Evolutionary conservation across 2,113 vertebrate genomes (phyloP).

Genomic region (Tinamus guttatus): DNA sequence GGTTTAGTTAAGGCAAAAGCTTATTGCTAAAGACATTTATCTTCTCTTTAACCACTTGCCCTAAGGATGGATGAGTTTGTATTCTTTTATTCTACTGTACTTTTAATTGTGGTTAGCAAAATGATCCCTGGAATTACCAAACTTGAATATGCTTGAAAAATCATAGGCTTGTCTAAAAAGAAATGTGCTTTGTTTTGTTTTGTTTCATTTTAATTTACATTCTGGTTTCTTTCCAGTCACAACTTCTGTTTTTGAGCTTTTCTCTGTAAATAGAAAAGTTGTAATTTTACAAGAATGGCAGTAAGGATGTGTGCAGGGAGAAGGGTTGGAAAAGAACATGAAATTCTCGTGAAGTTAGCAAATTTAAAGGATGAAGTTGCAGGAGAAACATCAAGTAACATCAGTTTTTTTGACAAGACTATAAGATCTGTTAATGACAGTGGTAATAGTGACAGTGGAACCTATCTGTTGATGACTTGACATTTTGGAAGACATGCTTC

Average conservation of each 20-base stretch:
- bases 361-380: not conserved
- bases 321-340: not conserved
- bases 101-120: not conserved
- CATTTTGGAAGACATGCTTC: not conserved
- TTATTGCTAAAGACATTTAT: not conserved
- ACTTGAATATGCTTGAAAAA: not conserved
- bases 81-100: not conserved
- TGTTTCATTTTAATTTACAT: not conserved
- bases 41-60: not conserved
- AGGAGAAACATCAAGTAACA: not conserved
- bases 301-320: not conserved
- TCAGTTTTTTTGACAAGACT: not conserved
- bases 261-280: not conserved
- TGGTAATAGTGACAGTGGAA: not conserved
- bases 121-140: not conserved
- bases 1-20: not conserved
- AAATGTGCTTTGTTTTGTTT: not conserved
- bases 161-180: not conserved
- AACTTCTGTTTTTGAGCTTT: not conserved
- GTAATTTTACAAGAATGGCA: not conserved
- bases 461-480: slow-evolving; percentile 16
- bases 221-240: not conserved
- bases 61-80: not conserved
- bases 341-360: not conserved
- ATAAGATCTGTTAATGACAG: not conserved